Percentiles rank a stretch among this genome's conserved stretches.
Evolutionary conservation across 1,140 invertebrate genomes (phyloP).

Genomic region (Octopus sinensis): DNA sequence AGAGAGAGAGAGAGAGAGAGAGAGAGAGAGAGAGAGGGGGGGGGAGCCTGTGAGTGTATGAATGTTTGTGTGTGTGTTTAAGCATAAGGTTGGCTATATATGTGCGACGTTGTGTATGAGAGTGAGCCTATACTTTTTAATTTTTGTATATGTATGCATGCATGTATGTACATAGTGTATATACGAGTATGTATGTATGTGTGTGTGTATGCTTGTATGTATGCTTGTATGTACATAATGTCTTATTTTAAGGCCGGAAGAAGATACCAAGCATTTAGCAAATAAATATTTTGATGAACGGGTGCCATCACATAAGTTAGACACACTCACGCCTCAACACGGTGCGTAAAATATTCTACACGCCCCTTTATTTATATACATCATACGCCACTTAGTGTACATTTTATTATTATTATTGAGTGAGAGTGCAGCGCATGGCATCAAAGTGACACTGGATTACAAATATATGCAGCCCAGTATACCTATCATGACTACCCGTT

Average conservation of each 20-base stretch:
- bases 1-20: not conserved
- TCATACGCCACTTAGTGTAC: no score
- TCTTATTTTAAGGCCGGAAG: not conserved
- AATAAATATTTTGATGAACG: no score
- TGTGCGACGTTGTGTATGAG: not conserved
- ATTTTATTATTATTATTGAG: no score
- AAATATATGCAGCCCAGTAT: no score
- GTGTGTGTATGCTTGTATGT: not conserved
- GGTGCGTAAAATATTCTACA: no score
- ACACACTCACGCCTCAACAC: no score
- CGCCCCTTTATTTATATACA: no score
- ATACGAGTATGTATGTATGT: not conserved
- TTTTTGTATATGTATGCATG: not conserved
- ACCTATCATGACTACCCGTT: no score
- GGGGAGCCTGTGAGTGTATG: not conserved
- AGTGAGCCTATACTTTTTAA: not conserved
- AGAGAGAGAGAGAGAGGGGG: not conserved
- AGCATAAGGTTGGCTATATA: not conserved
- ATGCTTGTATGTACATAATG: not conserved
- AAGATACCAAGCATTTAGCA: no score
- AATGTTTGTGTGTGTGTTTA: not conserved
- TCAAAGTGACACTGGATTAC: no score
- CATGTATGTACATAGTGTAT: not conserved
- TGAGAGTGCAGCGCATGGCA: no score
- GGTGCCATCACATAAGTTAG: no score